Evolutionary conservation across 2,888 invertebrate species (phyloP), one percentile per base, ranked within the genome.

Genomic region (Meta bourneti): DNA sequence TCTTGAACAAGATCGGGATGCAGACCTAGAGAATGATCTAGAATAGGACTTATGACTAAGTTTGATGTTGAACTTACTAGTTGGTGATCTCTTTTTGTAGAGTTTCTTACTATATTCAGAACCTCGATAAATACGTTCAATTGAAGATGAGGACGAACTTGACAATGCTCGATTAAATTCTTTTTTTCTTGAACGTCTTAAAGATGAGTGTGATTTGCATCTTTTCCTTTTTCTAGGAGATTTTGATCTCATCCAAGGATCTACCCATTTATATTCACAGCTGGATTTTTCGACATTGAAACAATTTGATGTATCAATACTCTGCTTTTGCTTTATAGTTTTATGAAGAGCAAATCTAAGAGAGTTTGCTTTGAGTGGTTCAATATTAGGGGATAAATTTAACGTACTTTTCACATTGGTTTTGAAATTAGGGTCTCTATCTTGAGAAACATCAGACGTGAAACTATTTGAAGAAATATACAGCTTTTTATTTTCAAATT

Each of bases 181-280:
- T 54, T 72, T n/a, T n/a, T n/a, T n/a, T n/a, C 49, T 48, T 6
- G 82, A 82, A 52, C 16, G 52, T 86, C n/a, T 70, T 51, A 49
- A 78, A 86, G 9, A 16, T 61, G 16, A 7, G 74, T 6, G 74
- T 51, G 78, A 77, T 54, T n/a, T 48, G 20, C 19, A 34, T 52
- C 80, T 78, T 20, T 77, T 87, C 70, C 69, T 54, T 1, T 7
- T 51, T 51, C n/a, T n/a, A 4, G 77, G 86, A 16, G 78, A 86
- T n/a, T 87, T 87, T n/a, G 87, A 87, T 13, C 88, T 81, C 19
- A 72, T 51, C 88, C 88, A 89, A 20, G 88, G 88, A 80, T 89
- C 88, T 20, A 61, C 69, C 88, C 88, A 89, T n/a, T 86, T 61
- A 75, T 52, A 49, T 51, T 72, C 70, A 51, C 19, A 71, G n/a